Conservation (phyloP, 1,140 invertebrate species). For the Drosophila obscura region DNA sequence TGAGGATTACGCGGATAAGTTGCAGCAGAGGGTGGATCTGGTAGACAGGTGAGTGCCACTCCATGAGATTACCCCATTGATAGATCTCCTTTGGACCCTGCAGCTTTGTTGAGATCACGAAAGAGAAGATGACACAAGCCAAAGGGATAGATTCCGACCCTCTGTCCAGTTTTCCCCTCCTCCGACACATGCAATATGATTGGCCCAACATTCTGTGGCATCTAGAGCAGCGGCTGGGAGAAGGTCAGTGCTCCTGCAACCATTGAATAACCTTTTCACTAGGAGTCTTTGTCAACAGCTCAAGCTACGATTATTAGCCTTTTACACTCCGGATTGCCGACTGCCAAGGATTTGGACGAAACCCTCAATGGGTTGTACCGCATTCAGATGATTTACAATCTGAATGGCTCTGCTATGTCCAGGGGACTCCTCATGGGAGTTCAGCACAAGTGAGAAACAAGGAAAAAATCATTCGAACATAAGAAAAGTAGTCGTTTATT, state of each 20-base stretch:
- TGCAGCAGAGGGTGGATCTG: neutral
- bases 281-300: neutral
- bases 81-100: too few relatives aligned
- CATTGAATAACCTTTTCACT: too few relatives aligned
- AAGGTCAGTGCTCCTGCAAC: neutral
- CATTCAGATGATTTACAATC: neutral
- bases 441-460: constrained; percentile 4
- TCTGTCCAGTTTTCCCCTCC: neutral
- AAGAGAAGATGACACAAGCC: neutral
- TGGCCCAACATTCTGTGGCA: constrained; percentile 2
- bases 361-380: neutral
- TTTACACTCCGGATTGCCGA: neutral
- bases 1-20: neutral
- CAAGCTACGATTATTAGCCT: neutral
- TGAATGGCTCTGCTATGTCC: neutral
- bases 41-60: neutral
- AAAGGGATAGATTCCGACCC: neutral
- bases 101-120: neutral
- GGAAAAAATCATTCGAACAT: neutral
- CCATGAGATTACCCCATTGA: too few relatives aligned
- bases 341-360: neutral
- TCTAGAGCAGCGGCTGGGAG: constrained; percentile 7
- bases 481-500: neutral
- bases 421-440: neutral
- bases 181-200: constrained; percentile 2